Percentiles rank a stretch among this genome's conserved stretches.
phyloP scores from a whole-genome alignment of 2,888 invertebrate species.

The Margaritifera margaritifera region DNA sequence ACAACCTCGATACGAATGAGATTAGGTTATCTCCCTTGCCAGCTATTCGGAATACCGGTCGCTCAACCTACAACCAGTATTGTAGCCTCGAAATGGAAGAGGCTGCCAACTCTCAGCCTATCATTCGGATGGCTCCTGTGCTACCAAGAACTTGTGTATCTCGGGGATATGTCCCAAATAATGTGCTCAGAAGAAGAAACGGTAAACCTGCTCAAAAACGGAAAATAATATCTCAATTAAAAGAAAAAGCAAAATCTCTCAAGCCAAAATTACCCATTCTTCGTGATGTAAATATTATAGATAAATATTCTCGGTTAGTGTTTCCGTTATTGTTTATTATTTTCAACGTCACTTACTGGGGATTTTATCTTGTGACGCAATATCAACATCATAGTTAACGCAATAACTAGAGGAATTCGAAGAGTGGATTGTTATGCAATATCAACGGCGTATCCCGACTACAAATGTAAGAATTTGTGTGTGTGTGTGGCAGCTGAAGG shows the following conservation, averaged over 20 bases:
- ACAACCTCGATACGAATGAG: conserved; percentile 87
- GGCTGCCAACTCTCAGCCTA: conserved; percentile 40
- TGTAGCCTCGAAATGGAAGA: conserved; percentile 51
- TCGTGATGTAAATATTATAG: conserved; percentile 97
- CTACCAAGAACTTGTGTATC: conserved; percentile 58
- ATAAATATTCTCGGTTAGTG: conserved; percentile 95
- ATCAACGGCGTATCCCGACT: too few relatives aligned
- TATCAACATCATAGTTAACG: conserved; percentile 27
- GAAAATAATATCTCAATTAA: conserved; percentile 58
- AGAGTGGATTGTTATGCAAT: too few relatives aligned
- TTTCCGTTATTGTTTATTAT: conserved; percentile 96
- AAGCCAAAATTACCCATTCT: conserved; percentile 74
- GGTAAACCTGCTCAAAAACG: conserved; percentile 43
- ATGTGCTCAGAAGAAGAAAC: conserved; percentile 53
- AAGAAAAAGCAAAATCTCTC: conserved; percentile 62
- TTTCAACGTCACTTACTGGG: conserved; percentile 97
- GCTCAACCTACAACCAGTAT: conserved; percentile 42
- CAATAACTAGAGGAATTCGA: too few relatives aligned
- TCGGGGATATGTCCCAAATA: conserved; percentile 58
- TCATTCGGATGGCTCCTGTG: conserved; percentile 57
- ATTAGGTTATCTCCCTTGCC: conserved; percentile 88
- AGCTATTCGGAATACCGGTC: conserved; percentile 78
- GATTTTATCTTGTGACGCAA: conserved; percentile 77
- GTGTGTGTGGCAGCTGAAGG: too few relatives aligned
- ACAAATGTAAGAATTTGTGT: too few relatives aligned